A percentile compares a stretch with the other conserved stretches of the same genome.
Evolutionary conservation across 2,888 invertebrate genomes (phyloP).

Genomic region (Pimpla rufipes): DNA sequence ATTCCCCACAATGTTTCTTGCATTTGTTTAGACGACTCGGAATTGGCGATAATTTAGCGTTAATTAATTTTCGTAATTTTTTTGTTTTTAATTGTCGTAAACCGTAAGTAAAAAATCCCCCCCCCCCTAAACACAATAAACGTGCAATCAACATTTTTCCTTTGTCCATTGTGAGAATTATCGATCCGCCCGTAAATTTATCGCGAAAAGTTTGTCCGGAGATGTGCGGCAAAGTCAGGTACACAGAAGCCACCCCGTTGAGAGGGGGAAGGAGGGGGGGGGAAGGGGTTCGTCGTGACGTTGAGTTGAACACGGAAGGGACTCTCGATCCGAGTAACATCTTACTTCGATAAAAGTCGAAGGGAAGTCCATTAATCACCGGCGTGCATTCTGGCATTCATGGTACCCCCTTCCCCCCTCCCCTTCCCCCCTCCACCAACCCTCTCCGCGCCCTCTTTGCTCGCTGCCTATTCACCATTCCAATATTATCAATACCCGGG

Average conservation of each 20-base stretch:
- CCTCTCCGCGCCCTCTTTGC: neutral
- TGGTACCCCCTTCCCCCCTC: neutral
- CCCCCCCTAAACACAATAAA: no score
- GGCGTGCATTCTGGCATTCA: slow-evolving; percentile 70
- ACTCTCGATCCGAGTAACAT: slow-evolving; percentile 65
- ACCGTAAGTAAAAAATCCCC: no score
- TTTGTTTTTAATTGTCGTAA: no score
- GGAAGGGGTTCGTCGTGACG: neutral
- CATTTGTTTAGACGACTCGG: no score
- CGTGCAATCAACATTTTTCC: neutral
- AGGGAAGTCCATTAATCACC: slow-evolving; percentile 74
- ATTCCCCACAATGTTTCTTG: no score
- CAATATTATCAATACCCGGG: slow-evolving; percentile 75
- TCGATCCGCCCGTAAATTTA: neutral
- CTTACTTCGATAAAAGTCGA: slow-evolving; percentile 75
- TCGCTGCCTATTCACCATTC: slow-evolving; percentile 72
- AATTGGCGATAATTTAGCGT: no score
- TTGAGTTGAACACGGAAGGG: slow-evolving; percentile 10
- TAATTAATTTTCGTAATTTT: no score
- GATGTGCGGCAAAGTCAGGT: neutral
- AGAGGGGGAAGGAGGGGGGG: neutral
- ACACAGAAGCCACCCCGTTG: no score
- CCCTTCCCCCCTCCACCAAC: no score
- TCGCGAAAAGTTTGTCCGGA: neutral
- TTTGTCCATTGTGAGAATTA: neutral